Base-by-base conservation (phyloP, 1,140 invertebrate species). In the Drosophila virilis region DNA sequence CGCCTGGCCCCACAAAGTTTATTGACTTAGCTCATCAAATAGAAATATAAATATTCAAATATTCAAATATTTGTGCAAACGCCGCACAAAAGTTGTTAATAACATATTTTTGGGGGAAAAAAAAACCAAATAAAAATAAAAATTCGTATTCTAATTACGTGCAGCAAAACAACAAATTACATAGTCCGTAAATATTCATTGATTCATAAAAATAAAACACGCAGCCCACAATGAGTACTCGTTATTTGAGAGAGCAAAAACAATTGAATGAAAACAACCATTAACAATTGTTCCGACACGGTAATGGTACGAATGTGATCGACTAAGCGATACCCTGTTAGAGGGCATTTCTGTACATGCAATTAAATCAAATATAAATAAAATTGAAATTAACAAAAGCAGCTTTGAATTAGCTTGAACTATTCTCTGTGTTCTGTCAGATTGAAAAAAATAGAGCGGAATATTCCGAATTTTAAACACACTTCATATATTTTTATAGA, bases 11-110 rank as follows among this genome's bases (percentile, higher is more conserved):
- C 7, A 51, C 46, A 65, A 78, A 70, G 68, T 80, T 81, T 86
- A 81, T 78, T 86, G 78, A 78, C 82, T 77, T 71, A 78, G 60
- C 69, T 43, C 64, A 64, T 64, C 42, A 51, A 70, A 77, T 64
- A n/a, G 10, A 46, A 48, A 57, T 48, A 46, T 50, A 54, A 52
- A 37, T 45, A 33, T 35, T 57, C 8, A 65, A 65, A 65, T 33
- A 43, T 45, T 65, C 8, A 65, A 65, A 65, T 33, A 43, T 45
- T 65, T 45, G 10, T 9, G 1, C 7, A 32, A 33, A 13, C 7
- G 50, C 3, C 32, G 0, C 32, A 13, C 6, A 33, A n/a, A 52
- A 35, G n/a, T 37, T 52, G 32, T 52, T 8, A 54, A 54, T 12
- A 37, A 54, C 33, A 54, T 15, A 54, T 15, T 17, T 32, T n/a